Conservation (phyloP, 2,797 vertebrate species). For the Centropyge bicolor region DNA sequence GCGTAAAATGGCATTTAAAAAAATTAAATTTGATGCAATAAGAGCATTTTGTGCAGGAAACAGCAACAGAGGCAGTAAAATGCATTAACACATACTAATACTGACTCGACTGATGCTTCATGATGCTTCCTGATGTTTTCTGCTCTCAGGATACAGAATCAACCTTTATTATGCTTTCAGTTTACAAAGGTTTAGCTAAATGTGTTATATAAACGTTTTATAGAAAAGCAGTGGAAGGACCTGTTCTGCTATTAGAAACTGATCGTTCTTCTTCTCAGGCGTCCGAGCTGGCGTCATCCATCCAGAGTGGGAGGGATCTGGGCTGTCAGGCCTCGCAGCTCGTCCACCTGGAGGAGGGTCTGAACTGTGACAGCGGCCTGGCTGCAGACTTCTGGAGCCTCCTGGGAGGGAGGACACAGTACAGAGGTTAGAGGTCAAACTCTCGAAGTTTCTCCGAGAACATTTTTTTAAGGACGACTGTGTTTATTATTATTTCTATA, state of each 20-base stretch:
- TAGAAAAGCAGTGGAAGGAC: neutral
- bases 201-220: no score
- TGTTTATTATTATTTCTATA: neutral
- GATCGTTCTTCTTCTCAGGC: conserved; percentile 68
- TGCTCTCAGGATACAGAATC: neutral
- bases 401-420: conserved; percentile 81
- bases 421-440: conserved; percentile 76
- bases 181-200: neutral
- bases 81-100: neutral
- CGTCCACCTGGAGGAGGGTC: conserved; percentile 83
- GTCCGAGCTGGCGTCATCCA: conserved; percentile 74
- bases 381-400: conserved; percentile 85
- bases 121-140: neutral
- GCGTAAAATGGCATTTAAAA: conserved; percentile 4
- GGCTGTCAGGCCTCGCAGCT: conserved; percentile 81
- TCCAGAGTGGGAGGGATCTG: conserved; percentile 81
- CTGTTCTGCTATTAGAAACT: neutral
- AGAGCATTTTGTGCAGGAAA: neutral
- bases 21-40: neutral
- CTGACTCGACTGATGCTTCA: neutral
- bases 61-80: neutral
- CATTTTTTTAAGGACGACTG: neutral
- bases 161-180: neutral
- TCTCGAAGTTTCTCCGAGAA: neutral
- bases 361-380: conserved; percentile 74